A percentile compares a stretch with the other conserved stretches of the same genome.
Evolutionary conservation across 2,113 vertebrate genomes (phyloP).

Genomic region (Callipepla californica): DNA sequence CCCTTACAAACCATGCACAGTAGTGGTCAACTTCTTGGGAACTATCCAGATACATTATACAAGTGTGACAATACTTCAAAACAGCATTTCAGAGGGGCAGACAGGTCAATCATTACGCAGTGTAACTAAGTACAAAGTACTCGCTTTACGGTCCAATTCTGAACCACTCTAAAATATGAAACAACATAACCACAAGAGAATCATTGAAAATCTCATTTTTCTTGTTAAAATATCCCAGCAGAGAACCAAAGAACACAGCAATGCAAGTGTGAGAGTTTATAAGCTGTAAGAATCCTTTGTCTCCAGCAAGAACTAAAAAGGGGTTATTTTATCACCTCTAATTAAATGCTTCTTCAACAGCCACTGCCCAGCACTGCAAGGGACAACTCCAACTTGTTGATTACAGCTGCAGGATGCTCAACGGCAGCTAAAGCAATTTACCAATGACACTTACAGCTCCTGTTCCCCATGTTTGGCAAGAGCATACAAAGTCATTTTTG

Average conservation of each 20-base stretch:
- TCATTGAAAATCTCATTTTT: background rate
- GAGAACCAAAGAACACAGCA: background rate
- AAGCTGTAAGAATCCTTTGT: background rate
- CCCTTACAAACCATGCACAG: background rate
- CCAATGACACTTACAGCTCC: background rate
- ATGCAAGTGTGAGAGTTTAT: background rate
- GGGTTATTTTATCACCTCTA: background rate
- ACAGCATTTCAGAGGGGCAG: background rate
- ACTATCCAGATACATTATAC: background rate
- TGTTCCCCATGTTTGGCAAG: constrained; percentile 17
- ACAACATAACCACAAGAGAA: background rate
- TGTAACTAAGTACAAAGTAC: background rate
- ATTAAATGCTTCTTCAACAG: rapidly evolving
- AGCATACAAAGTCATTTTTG: constrained; percentile 21
- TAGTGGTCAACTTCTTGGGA: background rate
- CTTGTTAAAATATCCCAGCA: background rate
- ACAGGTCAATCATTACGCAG: rapidly evolving
- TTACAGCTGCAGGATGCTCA: background rate
- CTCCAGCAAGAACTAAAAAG: background rate
- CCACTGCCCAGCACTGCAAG: background rate
- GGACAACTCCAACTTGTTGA: background rate
- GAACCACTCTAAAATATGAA: background rate
- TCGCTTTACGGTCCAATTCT: background rate
- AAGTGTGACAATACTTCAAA: background rate
- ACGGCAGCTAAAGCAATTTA: constrained; percentile 18